These are phyloP conservation scores for Harpalus rubripes DNA, from an alignment of 2,888 invertebrate species.

Conservation along the genomic window DNA sequence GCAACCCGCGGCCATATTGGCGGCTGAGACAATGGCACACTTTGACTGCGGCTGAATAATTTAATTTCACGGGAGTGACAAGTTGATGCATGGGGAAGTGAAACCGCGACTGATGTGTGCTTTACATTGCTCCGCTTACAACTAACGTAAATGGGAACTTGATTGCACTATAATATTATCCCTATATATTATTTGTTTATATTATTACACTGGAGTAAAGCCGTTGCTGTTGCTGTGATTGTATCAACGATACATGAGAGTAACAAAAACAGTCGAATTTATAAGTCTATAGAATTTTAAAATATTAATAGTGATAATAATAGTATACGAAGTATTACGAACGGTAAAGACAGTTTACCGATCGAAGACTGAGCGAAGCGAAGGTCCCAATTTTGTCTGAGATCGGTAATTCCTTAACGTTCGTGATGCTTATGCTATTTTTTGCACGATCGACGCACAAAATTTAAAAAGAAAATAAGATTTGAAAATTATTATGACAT, in stretches of 20 bases:
- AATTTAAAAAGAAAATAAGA: no score
- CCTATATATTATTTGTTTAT: neutral
- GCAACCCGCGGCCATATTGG: conserved; percentile 29
- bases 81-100: conserved; percentile 37
- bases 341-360: no score
- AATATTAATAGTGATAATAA: no score
- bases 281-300: no score
- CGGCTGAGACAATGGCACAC: conserved; percentile 38
- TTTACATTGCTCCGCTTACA: neutral
- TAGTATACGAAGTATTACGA: no score
- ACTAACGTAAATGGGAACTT: conserved; percentile 14
- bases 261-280: no score
- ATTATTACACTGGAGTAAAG: neutral
- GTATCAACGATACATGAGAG: neutral
- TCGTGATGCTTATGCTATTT: no score
- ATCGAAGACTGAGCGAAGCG: no score
- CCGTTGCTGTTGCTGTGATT: neutral
- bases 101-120: conserved; percentile 26
- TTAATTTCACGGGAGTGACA: conserved; percentile 33
- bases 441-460: no score
- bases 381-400: no score
- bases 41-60: conserved; percentile 49
- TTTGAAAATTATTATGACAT: no score
- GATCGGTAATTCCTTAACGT: no score
- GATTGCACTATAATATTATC: neutral